These are phyloP conservation scores for Protomyctophum bolini DNA, from an alignment of 2,113 vertebrate genomes.

Conservation along the genomic window DNA sequence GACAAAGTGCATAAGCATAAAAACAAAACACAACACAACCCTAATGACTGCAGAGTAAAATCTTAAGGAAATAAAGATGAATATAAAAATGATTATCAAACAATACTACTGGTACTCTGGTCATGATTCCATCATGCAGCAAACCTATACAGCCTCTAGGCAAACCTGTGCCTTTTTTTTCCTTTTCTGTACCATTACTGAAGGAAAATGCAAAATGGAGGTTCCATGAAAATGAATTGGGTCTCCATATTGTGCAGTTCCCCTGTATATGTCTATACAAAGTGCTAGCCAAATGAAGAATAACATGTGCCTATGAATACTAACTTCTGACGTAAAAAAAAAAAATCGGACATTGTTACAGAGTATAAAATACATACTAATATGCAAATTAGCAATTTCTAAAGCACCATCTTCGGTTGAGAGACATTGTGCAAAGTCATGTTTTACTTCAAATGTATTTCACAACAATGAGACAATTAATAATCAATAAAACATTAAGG, in stretches of 20 bases:
- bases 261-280: conserved; percentile 77
- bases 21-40: conserved; percentile 50
- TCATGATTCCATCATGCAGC: conserved; percentile 83
- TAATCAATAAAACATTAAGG: conserved; percentile 48
- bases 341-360: conserved; percentile 40
- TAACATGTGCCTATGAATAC: conserved; percentile 59
- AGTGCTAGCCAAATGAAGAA: conserved; percentile 73
- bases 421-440: conserved; percentile 69
- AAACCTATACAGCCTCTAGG: conserved; percentile 82
- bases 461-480: conserved; percentile 61
- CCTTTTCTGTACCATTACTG: conserved; percentile 73
- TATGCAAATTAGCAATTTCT: conserved; percentile 64
- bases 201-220: conserved; percentile 65
- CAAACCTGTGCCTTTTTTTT: conserved; percentile 88
- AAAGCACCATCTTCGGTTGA: conserved; percentile 79
- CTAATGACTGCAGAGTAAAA: conserved; percentile 55
- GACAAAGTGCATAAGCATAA: conserved; percentile 81
- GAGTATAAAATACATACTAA: conserved; percentile 47
- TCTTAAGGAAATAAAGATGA: conserved; percentile 56
- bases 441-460: conserved; percentile 67
- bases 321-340: conserved; percentile 52
- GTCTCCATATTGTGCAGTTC: conserved; percentile 68
- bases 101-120: conserved; percentile 81
- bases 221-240: conserved; percentile 68
- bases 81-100: conserved; percentile 79